phyloP scores from a whole-genome alignment of 2,888 invertebrate species.

The Leucophenga maculata region DNA sequence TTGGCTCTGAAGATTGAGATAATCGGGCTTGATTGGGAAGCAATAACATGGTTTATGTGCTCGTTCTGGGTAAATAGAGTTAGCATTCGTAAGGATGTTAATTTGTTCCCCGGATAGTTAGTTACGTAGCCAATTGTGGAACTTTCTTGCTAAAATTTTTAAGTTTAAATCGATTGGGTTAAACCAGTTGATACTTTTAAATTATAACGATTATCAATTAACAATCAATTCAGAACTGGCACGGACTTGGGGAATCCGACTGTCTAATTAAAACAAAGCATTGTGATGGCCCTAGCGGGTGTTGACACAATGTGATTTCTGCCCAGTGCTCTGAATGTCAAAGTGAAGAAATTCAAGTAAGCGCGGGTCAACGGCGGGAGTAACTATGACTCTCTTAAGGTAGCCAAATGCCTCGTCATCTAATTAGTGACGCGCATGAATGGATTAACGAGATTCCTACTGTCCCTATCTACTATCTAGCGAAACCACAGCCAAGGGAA shows the following conservation, averaged over 20 bases:
- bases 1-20: conserved; percentile 73
- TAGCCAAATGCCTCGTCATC: conserved; percentile 39
- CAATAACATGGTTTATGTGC: conserved; percentile 63
- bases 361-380: conserved; percentile 74
- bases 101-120: no score
- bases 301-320: conserved; percentile 80
- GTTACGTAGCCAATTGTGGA: no score
- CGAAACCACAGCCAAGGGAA: no score
- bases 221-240: conserved; percentile 77
- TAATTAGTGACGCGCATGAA: conserved; percentile 33
- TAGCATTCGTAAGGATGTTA: not conserved
- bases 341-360: conserved; percentile 77
- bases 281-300: conserved; percentile 78
- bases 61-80: conserved; percentile 46
- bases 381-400: conserved; percentile 71
- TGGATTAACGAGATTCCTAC: conserved; percentile 69
- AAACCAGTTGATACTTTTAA: conserved; percentile 38
- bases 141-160: conserved; percentile 46
- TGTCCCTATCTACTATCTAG: conserved; percentile 76
- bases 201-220: conserved; percentile 72
- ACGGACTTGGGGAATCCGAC: conserved; percentile 79
- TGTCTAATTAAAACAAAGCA: conserved; percentile 81
- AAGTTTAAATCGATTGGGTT: conserved; percentile 35
- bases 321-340: conserved; percentile 80
- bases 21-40: conserved; percentile 47